A percentile compares a stretch with the other conserved stretches of the same genome.
These are phyloP conservation scores for Theodoxus fluviatilis DNA, from an alignment of 2,888 invertebrate genomes.

Conservation along the genomic window DNA sequence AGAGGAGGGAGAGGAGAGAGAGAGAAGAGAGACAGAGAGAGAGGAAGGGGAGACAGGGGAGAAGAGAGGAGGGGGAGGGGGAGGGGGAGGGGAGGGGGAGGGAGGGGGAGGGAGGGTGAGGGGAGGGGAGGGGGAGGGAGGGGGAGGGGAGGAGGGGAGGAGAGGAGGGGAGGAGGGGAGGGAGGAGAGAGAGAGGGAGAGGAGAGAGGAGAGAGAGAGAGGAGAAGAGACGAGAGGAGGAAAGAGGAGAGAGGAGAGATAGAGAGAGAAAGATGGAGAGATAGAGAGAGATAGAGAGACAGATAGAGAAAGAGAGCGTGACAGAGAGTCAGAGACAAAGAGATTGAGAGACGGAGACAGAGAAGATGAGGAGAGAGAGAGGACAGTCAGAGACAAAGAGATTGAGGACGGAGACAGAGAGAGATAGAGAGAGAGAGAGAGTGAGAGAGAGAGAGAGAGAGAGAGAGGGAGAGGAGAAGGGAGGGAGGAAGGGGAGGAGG, in stretches of 20 bases:
- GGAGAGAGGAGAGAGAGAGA: not conserved
- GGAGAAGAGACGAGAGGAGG: not conserved
- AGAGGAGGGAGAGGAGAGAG: not conserved
- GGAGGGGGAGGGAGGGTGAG: not conserved
- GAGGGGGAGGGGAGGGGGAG: not conserved
- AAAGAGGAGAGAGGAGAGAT: not conserved
- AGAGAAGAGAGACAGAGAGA: no score
- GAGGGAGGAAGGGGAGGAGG: not conserved
- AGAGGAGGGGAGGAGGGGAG: no score
- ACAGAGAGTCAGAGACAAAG: not conserved
- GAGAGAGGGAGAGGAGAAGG: not conserved
- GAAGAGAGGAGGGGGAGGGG: no score
- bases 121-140: not conserved
- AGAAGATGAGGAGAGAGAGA: not conserved
- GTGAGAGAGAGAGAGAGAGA: not conserved
- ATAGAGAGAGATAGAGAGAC: not conserved
- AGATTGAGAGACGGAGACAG: not conserved
- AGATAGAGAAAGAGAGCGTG: conserved; percentile 1
- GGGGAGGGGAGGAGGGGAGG: no score
- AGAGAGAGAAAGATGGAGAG: not conserved
- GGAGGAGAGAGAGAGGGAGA: not conserved
- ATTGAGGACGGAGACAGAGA: not conserved
- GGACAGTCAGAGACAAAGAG: not conserved
- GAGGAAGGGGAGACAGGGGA: no score
- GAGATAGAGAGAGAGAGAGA: not conserved